Evolutionary conservation across 2,797 vertebrate genomes (phyloP).

Genomic region (Hemibagrus guttatus): DNA sequence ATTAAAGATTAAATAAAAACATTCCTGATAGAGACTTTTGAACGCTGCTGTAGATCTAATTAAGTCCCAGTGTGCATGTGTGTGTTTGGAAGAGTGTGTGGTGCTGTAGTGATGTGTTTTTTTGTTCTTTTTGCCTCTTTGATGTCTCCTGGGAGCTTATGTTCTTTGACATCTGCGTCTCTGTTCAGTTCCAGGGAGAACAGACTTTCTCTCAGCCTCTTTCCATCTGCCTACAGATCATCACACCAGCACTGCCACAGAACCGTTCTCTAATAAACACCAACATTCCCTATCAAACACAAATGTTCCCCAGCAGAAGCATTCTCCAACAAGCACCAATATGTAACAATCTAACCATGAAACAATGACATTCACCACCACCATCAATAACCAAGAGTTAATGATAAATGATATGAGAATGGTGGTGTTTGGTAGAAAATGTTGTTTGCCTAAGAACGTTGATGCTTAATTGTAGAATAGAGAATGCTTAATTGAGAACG

Average conservation of each 20-base stretch:
- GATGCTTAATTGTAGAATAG: too few species aligned
- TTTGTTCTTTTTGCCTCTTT: slow-evolving; percentile 48
- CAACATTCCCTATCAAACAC: background rate
- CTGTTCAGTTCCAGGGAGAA: slow-evolving; percentile 63
- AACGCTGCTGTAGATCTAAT: slow-evolving; percentile 39
- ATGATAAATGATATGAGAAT: too few species aligned
- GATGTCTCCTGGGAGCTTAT: slow-evolving; percentile 64
- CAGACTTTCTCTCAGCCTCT: slow-evolving; percentile 15
- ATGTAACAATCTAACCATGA: background rate
- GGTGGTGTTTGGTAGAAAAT: too few species aligned
- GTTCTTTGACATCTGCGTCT: slow-evolving; percentile 69
- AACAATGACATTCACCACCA: too few species aligned
- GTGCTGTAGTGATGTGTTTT: slow-evolving; percentile 6
- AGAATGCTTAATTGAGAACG: too few species aligned
- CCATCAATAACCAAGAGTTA: too few species aligned
- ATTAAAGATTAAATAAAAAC: background rate
- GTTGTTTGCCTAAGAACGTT: too few species aligned
- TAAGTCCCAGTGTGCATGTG: slow-evolving; percentile 20
- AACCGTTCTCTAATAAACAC: background rate
- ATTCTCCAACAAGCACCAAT: background rate
- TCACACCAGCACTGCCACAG: background rate
- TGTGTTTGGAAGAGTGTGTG: slow-evolving; percentile 44
- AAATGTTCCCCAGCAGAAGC: background rate
- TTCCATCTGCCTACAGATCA: slow-evolving; percentile 11
- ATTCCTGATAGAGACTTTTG: background rate